Percentiles rank a stretch among this genome's conserved stretches.
Conservation (phyloP, 2,888 invertebrate genomes). For the Neria commutata region DNA sequence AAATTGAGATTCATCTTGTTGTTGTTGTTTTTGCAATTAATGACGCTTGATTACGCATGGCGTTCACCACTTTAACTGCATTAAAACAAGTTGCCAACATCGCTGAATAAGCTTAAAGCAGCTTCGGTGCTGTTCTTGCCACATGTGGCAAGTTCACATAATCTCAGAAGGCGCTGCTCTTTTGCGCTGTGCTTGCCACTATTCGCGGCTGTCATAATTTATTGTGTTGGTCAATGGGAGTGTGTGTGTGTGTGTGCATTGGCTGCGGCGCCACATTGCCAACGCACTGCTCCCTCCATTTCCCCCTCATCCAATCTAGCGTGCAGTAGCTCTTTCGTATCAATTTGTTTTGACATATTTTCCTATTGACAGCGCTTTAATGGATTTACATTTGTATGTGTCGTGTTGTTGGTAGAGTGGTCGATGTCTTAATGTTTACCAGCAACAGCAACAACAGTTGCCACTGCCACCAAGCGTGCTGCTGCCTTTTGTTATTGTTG, state of each 20-base stretch:
- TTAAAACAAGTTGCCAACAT: conserved; percentile 3
- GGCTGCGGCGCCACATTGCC: background rate
- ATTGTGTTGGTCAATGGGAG: background rate
- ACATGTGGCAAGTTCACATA: background rate
- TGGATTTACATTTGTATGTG: conserved; percentile 59
- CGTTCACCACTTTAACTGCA: conserved; percentile 9
- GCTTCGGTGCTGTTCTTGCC: background rate
- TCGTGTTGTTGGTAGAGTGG: conserved; percentile 40
- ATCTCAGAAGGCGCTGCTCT: background rate
- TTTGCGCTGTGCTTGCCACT: background rate
- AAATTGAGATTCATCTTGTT: background rate
- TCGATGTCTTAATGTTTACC: background rate
- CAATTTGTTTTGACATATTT: conserved; percentile 52
- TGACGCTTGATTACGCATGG: background rate
- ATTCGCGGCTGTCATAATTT: conserved; percentile 13
- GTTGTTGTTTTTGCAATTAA: background rate
- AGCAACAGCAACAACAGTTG: conserved; percentile 41
- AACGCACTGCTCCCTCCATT: background rate
- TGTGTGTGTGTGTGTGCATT: background rate
- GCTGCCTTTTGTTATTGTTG: background rate
- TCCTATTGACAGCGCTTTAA: conserved; percentile 57
- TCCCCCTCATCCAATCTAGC: background rate
- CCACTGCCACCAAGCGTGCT: too few relatives aligned
- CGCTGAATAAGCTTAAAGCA: background rate
- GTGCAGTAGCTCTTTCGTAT: conserved; percentile 33